These are phyloP conservation scores for Mythimna albipuncta DNA, from an alignment of 2,888 invertebrate genomes.

Conservation along the genomic window DNA sequence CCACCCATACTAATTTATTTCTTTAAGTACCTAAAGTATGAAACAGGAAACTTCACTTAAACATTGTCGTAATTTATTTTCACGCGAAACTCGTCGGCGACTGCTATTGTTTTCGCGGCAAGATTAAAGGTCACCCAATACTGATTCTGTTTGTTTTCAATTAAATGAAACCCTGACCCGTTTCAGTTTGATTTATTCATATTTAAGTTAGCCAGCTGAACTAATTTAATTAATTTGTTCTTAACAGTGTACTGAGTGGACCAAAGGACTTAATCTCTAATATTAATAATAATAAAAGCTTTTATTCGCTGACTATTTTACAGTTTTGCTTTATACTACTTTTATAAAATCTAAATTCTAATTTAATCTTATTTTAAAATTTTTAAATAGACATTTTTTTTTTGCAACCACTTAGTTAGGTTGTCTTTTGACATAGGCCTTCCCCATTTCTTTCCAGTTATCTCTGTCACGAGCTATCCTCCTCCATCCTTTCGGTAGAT, in stretches of 20 bases:
- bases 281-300: too few species aligned
- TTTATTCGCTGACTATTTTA: too few species aligned
- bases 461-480: too few species aligned
- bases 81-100: constrained; percentile 2
- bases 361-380: too few species aligned
- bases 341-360: too few species aligned
- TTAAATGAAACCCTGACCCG: constrained; percentile 63
- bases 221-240: constrained; percentile 25
- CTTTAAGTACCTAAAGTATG: background rate
- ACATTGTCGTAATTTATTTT: constrained; percentile 40
- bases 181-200: constrained; percentile 60
- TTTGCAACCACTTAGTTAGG: too few species aligned
- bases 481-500: too few species aligned
- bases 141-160: constrained; percentile 74
- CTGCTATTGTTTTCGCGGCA: constrained; percentile 44
- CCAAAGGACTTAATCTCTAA: background rate
- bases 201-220: constrained; percentile 25
- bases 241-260: background rate
- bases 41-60: constrained; percentile 24
- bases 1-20: background rate
- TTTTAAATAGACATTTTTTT: too few species aligned
- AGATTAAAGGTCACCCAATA: constrained; percentile 51
- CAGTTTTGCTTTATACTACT: too few species aligned
- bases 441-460: too few species aligned
- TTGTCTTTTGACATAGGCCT: too few species aligned